Conservation (phyloP, 2,113 vertebrate species). For the Atractosteus spatula region DNA sequence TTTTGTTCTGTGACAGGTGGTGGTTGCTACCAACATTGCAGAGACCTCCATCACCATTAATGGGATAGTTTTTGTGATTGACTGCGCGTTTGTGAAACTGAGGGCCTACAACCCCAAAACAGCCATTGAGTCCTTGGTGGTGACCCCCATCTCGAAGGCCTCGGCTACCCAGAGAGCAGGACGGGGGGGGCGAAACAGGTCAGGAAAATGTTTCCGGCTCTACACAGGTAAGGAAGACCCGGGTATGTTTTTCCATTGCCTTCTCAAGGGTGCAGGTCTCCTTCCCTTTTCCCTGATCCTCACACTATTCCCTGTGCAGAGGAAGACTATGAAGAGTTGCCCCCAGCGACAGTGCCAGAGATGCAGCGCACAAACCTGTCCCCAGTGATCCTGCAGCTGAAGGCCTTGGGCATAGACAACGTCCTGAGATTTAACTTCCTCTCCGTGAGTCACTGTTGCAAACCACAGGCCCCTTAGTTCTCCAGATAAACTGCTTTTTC, state of each 20-base stretch:
- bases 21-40: slow-evolving; percentile 95
- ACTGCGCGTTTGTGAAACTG: slow-evolving; percentile 95
- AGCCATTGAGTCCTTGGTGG: slow-evolving; percentile 90
- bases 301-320: slow-evolving; percentile 64
- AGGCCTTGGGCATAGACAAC: slow-evolving; percentile 94
- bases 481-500: slow-evolving; percentile 15
- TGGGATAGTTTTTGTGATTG: slow-evolving; percentile 85
- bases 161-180: slow-evolving; percentile 92
- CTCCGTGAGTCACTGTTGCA: slow-evolving; percentile 73
- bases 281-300: slow-evolving; percentile 3
- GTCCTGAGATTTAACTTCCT: slow-evolving; percentile 97
- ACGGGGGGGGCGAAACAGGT: slow-evolving; percentile 84
- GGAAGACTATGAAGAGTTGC: slow-evolving; percentile 93
- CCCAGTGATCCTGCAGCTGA: slow-evolving; percentile 95
- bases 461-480: slow-evolving; percentile 18
- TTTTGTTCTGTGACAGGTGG: slow-evolving; percentile 65
- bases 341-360: slow-evolving; percentile 84
- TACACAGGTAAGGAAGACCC: slow-evolving; percentile 77
- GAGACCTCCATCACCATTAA: slow-evolving; percentile 96
- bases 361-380: slow-evolving; percentile 96
- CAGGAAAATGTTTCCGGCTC: slow-evolving; percentile 89
- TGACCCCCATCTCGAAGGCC: slow-evolving; percentile 92
- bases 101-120: slow-evolving; percentile 89
- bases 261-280: neutral
- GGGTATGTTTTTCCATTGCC: neutral